These are phyloP conservation scores for Aphrophora alni DNA, from an alignment of 2,888 invertebrate genomes.

Conservation along the genomic window DNA sequence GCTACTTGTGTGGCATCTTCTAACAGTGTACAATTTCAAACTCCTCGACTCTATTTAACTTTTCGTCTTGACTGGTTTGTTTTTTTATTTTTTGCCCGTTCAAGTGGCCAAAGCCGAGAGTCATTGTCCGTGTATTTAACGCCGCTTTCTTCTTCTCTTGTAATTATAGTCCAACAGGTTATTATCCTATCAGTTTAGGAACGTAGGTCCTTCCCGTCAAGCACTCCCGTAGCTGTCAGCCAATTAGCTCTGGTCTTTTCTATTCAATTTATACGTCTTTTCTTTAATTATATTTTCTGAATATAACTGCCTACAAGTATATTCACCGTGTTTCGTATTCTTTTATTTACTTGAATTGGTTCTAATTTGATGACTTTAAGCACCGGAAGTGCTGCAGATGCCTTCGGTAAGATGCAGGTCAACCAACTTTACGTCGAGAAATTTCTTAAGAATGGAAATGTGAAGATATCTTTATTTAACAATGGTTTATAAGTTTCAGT, in stretches of 20 bases:
- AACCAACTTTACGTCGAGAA: neutral
- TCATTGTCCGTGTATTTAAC: constrained; percentile 34
- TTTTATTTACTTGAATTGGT: neutral
- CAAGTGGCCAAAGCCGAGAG: constrained; percentile 24
- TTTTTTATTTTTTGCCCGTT: constrained; percentile 28
- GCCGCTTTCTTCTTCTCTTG: constrained; percentile 27
- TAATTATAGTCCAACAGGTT: constrained; percentile 34
- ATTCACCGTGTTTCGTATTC: neutral
- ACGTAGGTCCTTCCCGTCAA: constrained; percentile 3
- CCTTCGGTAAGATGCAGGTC: neutral
- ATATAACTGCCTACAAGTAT: neutral
- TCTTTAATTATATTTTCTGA: neutral
- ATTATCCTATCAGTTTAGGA: constrained; percentile 36
- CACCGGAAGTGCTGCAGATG: constrained; percentile 7
- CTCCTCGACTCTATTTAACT: neutral
- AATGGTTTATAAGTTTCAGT: too few relatives aligned
- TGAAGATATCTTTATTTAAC: too few relatives aligned
- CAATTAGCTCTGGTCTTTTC: neutral
- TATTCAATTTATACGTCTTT: neutral
- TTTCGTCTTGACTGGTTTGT: neutral
- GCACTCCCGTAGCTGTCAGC: neutral
- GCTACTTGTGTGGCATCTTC: neutral
- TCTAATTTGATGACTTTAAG: constrained; percentile 19
- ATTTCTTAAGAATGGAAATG: neutral
- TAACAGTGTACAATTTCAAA: too few relatives aligned